Base-by-base conservation (phyloP, 1,140 invertebrate genomes). In the Hormaphis cornu region DNA sequence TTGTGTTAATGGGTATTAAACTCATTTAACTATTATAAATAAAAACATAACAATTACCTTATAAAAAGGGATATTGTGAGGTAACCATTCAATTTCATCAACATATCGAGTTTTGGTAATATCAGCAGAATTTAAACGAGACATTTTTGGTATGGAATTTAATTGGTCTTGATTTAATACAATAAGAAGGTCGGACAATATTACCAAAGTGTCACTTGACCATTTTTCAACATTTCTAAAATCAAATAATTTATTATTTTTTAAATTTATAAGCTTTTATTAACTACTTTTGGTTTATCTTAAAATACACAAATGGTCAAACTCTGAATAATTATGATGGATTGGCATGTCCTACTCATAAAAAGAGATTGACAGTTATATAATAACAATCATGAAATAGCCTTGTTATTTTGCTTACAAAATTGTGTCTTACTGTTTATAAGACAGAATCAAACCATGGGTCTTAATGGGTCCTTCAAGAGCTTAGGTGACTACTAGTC, bases 51-150 rank as follows among this genome's bases (percentile, higher is more conserved):
- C 18, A 20, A 22, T 46, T 18, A 66, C 61, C 28, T 50, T 35
- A 20, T 66, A 66, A 48, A 66, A 66, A 14, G 61, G 61, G 16
- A 66, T n/a, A 48, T 66, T 33, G 24, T 33, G 22, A 14, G 44
- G n/a, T 24, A 35, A 10, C 46, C 46, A 66, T 33, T 66, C 61
- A 22, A 66, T 66, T 33, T 30, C 20, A 24, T 66, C 44, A 24
- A 28, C 14, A n/a, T 66, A 66, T 7, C 18, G 46, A 33, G 61
- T 66, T 14, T 16, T 8, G 4, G 50, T 66, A 22, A 66, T 50
- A 66, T 66, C 61, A 5, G 61, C 46, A 48, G 44, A 66, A 7
- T 50, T 50, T 35, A 66, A 30, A 33, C 61, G 61, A 8, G 61
- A 66, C 28, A 66, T 33, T 33, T 48, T 33, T 35, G 61, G 61